phyloP scores from a whole-genome alignment of 2,888 invertebrate genomes.

The Cephus nigrinus region DNA sequence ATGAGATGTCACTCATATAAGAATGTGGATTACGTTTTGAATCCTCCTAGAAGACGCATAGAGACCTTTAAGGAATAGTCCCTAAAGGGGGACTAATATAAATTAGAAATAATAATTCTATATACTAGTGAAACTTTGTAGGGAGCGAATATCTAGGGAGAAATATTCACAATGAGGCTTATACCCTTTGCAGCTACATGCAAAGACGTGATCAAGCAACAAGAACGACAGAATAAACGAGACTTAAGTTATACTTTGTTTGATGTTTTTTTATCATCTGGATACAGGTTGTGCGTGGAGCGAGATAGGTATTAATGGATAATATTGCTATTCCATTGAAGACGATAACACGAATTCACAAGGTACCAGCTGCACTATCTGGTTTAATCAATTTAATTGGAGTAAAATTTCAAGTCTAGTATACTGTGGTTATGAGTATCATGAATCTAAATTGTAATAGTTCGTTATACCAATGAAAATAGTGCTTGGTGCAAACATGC shows the following conservation, averaged over 20 bases:
- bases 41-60: not conserved
- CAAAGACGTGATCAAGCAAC: not conserved
- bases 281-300: not conserved
- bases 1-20: not conserved
- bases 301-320: not conserved
- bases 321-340: not conserved
- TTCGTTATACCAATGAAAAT: not conserved
- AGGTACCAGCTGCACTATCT: not conserved
- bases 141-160: too few relatives aligned
- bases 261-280: not conserved
- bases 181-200: too few relatives aligned
- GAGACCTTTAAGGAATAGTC: not conserved
- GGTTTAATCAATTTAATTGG: not conserved
- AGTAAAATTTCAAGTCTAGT: not conserved
- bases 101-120: not conserved
- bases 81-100: too few relatives aligned
- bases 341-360: not conserved
- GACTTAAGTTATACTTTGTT: not conserved
- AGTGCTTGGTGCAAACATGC: not conserved
- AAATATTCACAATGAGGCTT: too few relatives aligned
- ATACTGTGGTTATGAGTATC: not conserved
- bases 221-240: not conserved
- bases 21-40: not conserved
- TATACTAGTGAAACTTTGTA: not conserved
- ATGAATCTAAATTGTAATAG: not conserved